Evolutionary conservation across 2,888 invertebrate genomes (phyloP), one percentile per base, ranked within the genome.

Genomic region (Sialis fuliginosa): DNA sequence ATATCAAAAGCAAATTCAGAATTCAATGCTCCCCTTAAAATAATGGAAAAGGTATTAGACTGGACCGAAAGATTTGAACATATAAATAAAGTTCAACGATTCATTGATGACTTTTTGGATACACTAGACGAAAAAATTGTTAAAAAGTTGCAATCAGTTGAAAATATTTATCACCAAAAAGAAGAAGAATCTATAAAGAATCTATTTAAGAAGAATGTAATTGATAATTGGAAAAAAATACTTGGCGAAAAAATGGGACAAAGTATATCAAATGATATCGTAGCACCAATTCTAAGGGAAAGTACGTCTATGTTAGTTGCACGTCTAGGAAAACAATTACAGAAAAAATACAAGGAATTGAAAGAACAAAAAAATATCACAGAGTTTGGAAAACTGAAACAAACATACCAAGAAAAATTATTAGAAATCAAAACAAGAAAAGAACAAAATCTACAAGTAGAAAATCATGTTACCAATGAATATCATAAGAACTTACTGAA

Each of bases 401-500:
- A 45, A 37, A 22, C 45, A 32, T 46, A 47, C 30, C 22, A 47
- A 32, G 40, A 6, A 31, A 31, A 44, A 10, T 6, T 42, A 42
- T n/a, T 46, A 6, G 45, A 44, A 35, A 48, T 32, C 31, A 33
- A 37, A 31, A 35, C 6, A 41, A 4, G n/a, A 10, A 41, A 46
- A 33, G 46, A 47, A 33, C 13, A 42, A 12, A 33, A 33, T 45
- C 37, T 47, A 31, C 40, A 35, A 42, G 37, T 34, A 34, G 35
- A 41, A n/a, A 30, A 13, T 45, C 34, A 46, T 34, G 42, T 48
- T 8, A 45, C 40, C 10, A 31, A 50, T 22, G 13, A 46, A 44
- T 52, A 52, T 43, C 48, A 52, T 41, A 44, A 51, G 30, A 39
- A 49, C 7, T 13, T 52, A 12, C 10, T 43, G n/a, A 44, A 47